Percentiles rank a stretch among this genome's conserved stretches.
These are phyloP conservation scores for Lithosia quadra DNA, from an alignment of 2,888 invertebrate species.

Conservation along the genomic window DNA sequence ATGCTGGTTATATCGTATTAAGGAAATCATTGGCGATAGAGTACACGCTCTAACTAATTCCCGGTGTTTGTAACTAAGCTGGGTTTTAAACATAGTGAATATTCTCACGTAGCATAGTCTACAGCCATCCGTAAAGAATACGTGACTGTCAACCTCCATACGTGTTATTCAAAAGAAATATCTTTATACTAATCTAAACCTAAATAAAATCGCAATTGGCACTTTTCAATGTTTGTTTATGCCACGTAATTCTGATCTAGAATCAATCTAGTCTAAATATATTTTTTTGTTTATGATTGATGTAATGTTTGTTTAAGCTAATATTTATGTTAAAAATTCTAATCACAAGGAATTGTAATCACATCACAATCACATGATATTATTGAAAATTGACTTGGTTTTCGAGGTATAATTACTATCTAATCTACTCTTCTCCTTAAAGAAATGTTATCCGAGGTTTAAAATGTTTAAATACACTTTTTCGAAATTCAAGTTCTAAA, in stretches of 20 bases:
- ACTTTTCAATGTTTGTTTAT: constrained; percentile 33
- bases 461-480: neutral
- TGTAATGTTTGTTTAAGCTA: neutral
- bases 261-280: neutral
- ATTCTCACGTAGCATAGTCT: constrained; percentile 78
- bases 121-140: constrained; percentile 66
- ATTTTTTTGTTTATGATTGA: too few relatives aligned
- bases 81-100: constrained; percentile 53
- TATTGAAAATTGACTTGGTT: too few relatives aligned
- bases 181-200: constrained; percentile 39
- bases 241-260: neutral
- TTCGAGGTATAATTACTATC: too few relatives aligned
- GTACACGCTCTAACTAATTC: constrained; percentile 56
- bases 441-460: neutral
- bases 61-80: constrained; percentile 26
- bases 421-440: too few relatives aligned
- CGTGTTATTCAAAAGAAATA: constrained; percentile 62
- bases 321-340: neutral
- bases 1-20: constrained; percentile 61
- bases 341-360: neutral
- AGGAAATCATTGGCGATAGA: constrained; percentile 59
- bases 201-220: constrained; percentile 41
- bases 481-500: neutral
- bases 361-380: too few relatives aligned
- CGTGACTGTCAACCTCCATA: constrained; percentile 71